Base-by-base conservation (phyloP, 37 sponge, comb jelly and placozoan genomes). In the Mnemiopsis leidyi region DNA sequence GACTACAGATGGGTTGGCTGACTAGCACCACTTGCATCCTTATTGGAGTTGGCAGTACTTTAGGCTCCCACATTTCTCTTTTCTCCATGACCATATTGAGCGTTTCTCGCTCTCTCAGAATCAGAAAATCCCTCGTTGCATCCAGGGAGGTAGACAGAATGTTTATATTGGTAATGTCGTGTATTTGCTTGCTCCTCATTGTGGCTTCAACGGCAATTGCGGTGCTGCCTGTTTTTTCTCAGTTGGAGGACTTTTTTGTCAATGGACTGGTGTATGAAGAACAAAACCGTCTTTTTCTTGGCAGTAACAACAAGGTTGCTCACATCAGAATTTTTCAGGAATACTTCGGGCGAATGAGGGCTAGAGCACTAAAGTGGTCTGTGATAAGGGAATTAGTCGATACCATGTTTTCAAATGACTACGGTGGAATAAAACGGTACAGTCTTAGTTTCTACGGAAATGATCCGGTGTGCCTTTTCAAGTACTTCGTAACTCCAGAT, bases 11-110 rank as follows among this genome's bases (percentile, higher is more conserved):
- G 1, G 79, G 33, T 1, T 77, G 79, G 79, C 33, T 77, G 36
- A 26, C 79, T 18, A 77, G 79, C 32, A 16, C 1, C 33, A 32
- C 36, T 18, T 77, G 79, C 32, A 13, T 28, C 32, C 21, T 34
- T 3, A 32, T 32, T 7, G 79, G 79, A 9, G 79, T 77, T 33
- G 32, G 26, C 34, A 77, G 36, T 18, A 77, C 79, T 16, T 33
- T 34, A 26, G 79, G 79, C 5, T 31, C 79, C 35, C 26, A 13
- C 3, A 77, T 26, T 32, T 77, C 79, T 20, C 32, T 32, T 16
- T 16, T 77, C 16, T 77, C 79, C 79, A 77, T 77, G 79, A 77
- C 79, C 30, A 36, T 32, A 16, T 32, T 77, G 79, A 77, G 79
- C 33, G 7, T 77, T 77, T 34, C 16, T 20, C 79, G 79, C 32